These are phyloP conservation scores for Bombus pyrosoma DNA, from an alignment of 1,140 invertebrate genomes.

Conservation along the genomic window DNA sequence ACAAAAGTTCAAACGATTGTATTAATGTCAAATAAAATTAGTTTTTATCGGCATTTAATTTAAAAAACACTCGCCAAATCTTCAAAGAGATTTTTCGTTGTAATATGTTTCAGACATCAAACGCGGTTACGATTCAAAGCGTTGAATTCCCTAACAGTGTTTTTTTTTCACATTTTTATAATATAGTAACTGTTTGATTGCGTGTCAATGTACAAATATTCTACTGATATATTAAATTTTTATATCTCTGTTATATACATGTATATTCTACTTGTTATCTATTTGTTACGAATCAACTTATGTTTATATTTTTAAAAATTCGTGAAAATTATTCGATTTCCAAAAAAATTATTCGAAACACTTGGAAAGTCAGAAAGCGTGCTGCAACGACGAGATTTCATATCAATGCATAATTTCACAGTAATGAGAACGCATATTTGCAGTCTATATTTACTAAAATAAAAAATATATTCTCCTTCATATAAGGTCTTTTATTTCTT, in stretches of 20 bases:
- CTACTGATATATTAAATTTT: background rate
- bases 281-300: no score
- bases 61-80: background rate
- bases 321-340: no score
- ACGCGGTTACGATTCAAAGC: background rate
- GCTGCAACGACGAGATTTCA: no score
- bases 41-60: background rate
- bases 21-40: background rate
- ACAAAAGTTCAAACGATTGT: background rate
- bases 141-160: background rate
- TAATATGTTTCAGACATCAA: background rate
- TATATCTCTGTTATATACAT: background rate
- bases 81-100: background rate
- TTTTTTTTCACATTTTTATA: background rate
- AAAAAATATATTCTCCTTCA: no score
- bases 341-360: no score
- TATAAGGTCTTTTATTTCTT: no score
- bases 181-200: background rate
- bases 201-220: background rate
- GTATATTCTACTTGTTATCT: no score
- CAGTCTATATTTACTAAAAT: no score
- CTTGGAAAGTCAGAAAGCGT: no score
- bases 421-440: no score
- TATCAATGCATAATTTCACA: no score
- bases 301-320: no score